Evolutionary conservation across 35 echinoderm and acorn worm species (phyloP).

Genomic region (Patiria miniata): DNA sequence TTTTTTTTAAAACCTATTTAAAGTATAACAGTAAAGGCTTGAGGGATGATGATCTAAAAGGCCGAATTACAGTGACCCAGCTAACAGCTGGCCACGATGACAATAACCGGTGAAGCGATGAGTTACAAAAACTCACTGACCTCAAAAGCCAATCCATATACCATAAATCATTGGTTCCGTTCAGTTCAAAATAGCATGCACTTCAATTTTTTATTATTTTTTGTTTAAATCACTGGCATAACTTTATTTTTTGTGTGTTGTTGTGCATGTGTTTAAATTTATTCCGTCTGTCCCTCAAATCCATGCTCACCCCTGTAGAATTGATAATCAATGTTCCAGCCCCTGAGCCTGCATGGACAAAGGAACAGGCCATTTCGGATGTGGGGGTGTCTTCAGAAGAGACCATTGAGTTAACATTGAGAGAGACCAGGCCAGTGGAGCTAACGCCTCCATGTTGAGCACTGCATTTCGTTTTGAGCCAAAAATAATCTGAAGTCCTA

Average conservation of each 20-base stretch:
- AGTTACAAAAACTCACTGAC: constrained; percentile 9
- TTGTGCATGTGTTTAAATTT: too few relatives aligned
- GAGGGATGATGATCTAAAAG: constrained; percentile 22
- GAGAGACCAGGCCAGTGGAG: constrained; percentile 36
- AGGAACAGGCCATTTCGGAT: constrained; percentile 21
- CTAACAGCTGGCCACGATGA: not conserved
- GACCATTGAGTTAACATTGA: constrained; percentile 29
- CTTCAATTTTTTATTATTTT: too few relatives aligned
- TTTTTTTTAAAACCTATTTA: too few relatives aligned
- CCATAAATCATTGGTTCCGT: too few relatives aligned
- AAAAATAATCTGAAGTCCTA: too few relatives aligned
- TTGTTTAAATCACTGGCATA: too few relatives aligned
- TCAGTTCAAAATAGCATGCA: too few relatives aligned
- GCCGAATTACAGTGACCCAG: constrained; percentile 26
- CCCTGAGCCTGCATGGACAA: constrained; percentile 79
- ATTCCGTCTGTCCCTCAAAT: not conserved
- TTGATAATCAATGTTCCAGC: constrained; percentile 82
- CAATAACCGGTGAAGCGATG: constrained; percentile 23
- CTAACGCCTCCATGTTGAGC: constrained; percentile 82
- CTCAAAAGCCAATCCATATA: not conserved
- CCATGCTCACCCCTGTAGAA: constrained; percentile 37
- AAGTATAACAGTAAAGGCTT: not conserved
- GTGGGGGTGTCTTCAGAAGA: constrained; percentile 16
- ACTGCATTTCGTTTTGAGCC: too few relatives aligned
- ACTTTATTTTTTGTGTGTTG: too few relatives aligned